Evolutionary conservation across 2,113 vertebrate species (phyloP).

Genomic region (Origma solitaria): DNA sequence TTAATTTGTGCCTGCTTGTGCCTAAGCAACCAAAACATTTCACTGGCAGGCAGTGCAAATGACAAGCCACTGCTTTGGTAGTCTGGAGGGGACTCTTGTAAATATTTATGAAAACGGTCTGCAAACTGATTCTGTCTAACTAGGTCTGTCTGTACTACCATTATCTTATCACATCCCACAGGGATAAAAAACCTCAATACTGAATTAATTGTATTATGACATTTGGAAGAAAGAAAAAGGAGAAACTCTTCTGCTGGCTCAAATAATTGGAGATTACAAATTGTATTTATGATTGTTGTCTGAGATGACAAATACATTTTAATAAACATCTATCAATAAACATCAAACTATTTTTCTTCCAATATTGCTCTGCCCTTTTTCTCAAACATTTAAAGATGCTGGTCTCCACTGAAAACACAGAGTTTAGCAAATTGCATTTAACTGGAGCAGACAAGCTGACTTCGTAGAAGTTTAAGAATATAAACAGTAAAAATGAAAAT

Average conservation of each 20-base stretch:
- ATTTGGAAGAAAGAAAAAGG: not conserved
- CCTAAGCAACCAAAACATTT: slow-evolving; percentile 26
- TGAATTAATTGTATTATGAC: not conserved
- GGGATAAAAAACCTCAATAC: not conserved
- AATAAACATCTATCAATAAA: slow-evolving; percentile 8
- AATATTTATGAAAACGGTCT: slow-evolving; percentile 42
- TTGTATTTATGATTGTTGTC: not conserved
- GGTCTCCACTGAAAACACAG: not conserved
- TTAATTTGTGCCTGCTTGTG: slow-evolving; percentile 29
- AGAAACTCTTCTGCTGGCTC: not conserved
- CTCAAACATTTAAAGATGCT: not conserved
- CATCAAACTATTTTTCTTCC: not conserved
- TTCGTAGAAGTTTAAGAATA: not conserved
- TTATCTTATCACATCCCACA: slow-evolving; percentile 24
- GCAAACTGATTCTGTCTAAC: not conserved
- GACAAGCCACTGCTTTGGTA: not conserved
- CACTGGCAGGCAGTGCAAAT: not conserved
- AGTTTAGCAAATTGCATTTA: not conserved
- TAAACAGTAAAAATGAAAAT: not conserved
- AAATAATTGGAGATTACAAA: not conserved
- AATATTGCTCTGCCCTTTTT: not conserved
- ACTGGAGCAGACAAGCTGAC: not conserved
- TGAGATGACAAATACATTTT: not conserved
- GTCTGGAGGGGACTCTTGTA: slow-evolving; percentile 20
- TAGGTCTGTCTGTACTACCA: not conserved